Conservation (phyloP, 23 tunicate genomes). For the Botrylloides violaceus region DNA sequence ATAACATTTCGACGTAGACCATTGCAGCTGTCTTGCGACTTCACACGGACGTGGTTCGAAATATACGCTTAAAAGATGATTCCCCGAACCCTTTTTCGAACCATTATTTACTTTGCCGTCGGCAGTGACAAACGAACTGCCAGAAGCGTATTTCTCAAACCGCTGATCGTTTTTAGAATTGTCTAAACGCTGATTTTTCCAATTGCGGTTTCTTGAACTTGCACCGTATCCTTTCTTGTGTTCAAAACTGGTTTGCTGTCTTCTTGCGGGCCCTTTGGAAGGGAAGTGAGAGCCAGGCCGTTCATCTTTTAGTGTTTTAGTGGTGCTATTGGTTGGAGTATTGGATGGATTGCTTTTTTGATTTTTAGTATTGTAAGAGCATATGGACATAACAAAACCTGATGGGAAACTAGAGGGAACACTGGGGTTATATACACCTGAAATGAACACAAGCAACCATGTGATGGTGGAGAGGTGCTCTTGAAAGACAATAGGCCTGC, state of each 20-base stretch:
- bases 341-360: background rate
- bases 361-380: constrained; percentile 17
- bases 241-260: background rate
- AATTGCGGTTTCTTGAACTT: background rate
- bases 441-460: too few species aligned
- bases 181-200: background rate
- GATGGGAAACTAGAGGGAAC: constrained; percentile 1
- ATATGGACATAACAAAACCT: constrained; percentile 23
- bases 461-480: too few species aligned
- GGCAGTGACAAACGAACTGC: constrained; percentile 4
- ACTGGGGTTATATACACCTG: too few species aligned
- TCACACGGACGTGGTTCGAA: constrained; percentile 22
- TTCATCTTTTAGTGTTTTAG: constrained; percentile 11
- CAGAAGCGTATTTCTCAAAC: constrained; percentile 6
- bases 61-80: constrained; percentile 73
- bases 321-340: background rate
- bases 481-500: too few species aligned
- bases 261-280: background rate
- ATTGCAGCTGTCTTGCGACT: background rate
- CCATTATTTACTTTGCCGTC: background rate
- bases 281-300: background rate
- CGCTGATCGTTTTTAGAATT: background rate
- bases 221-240: background rate
- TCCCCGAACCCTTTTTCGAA: constrained; percentile 41
- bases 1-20: background rate